Evolutionary conservation across 64 coral and sea anemone genomes (phyloP).

Genomic region (Pachyseris speciosa): DNA sequence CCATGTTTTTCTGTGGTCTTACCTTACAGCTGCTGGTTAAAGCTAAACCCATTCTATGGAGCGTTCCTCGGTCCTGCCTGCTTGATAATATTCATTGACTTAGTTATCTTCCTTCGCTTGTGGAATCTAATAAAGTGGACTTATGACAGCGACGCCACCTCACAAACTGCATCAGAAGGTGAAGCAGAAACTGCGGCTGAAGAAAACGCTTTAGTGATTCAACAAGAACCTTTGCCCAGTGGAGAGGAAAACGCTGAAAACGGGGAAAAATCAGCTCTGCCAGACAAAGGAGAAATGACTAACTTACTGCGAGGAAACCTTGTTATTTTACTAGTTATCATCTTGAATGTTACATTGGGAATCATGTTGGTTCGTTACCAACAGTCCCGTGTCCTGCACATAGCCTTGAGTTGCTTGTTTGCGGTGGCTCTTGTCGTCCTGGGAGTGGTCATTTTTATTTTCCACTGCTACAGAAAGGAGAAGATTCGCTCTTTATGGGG

Average conservation of each 20-base stretch:
- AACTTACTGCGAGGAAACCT: slow-evolving; percentile 60
- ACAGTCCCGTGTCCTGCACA: slow-evolving; percentile 10
- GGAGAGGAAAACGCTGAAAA: not conserved
- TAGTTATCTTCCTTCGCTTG: slow-evolving; percentile 83
- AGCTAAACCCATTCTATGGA: slow-evolving; percentile 80
- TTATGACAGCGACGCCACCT: not conserved
- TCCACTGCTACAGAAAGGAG: slow-evolving; percentile 77
- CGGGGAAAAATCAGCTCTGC: slow-evolving; percentile 31
- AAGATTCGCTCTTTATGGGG: slow-evolving; percentile 48
- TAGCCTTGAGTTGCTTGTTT: slow-evolving; percentile 74
- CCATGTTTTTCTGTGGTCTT: not conserved
- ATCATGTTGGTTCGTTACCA: slow-evolving; percentile 67
- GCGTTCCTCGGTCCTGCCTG: slow-evolving; percentile 94
- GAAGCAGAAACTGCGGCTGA: slow-evolving; percentile 34
- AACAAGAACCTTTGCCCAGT: not conserved
- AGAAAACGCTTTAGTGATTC: slow-evolving; percentile 37
- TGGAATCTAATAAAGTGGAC: slow-evolving; percentile 45
- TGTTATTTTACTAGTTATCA: slow-evolving; percentile 67
- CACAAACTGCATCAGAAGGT: not conserved
- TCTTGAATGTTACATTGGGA: slow-evolving; percentile 56
- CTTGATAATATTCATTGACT: slow-evolving; percentile 83
- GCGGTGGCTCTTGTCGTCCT: slow-evolving; percentile 73
- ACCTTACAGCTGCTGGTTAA: slow-evolving; percentile 89
- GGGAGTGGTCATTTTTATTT: slow-evolving; percentile 79
- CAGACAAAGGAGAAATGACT: slow-evolving; percentile 68